Base-by-base conservation (phyloP, 2,113 vertebrate genomes). In the Piaya cayana region DNA sequence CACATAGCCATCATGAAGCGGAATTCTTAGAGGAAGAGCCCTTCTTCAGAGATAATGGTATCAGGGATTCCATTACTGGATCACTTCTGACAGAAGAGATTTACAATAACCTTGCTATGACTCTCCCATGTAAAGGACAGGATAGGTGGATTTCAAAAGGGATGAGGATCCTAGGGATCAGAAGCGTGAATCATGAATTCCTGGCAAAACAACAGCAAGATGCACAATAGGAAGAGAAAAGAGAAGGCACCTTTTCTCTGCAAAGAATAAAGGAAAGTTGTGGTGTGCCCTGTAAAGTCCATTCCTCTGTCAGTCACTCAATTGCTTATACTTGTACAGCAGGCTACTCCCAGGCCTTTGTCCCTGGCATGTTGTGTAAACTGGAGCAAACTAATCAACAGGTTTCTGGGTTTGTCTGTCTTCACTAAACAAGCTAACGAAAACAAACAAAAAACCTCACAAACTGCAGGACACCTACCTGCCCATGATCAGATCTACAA, bases 111-210 rank as follows among this genome's bases (percentile, higher is more conserved):
- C 21, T n/a, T 2, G 1, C 18, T 36, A 23, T 15, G 23, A 75
- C 25, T 39, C 13, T 50, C 15, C 32, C 22, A 47, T 0, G 0
- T 30, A 63, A 72, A 7, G 21, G 15, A 47, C 5, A 62, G 4
- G 32, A 29, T 65, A 60, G 32, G 19, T 23, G 8, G 5, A 7
- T 71, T 77, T 47, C 53, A 81, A 76, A 81, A 78, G 15, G 32
- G 15, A 37, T 11, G 3, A 43, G 68, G 43, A 47, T 29, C 26
- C 19, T 15, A 23, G 5, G 47, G 17, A 43, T 74, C 59, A 72
- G 23, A 59, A 69, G 18, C n/a, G 52, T 0, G 14, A 80, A 37
- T 10, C 6, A 56, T 15, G 17, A 81, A 27, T 27, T 91, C 12
- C 27, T 43, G 30, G 27, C n/a, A 56, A 88, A 84, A 65, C 3